Base-by-base conservation (phyloP, 2,797 vertebrate genomes). In the Centroberyx gerrardi region DNA sequence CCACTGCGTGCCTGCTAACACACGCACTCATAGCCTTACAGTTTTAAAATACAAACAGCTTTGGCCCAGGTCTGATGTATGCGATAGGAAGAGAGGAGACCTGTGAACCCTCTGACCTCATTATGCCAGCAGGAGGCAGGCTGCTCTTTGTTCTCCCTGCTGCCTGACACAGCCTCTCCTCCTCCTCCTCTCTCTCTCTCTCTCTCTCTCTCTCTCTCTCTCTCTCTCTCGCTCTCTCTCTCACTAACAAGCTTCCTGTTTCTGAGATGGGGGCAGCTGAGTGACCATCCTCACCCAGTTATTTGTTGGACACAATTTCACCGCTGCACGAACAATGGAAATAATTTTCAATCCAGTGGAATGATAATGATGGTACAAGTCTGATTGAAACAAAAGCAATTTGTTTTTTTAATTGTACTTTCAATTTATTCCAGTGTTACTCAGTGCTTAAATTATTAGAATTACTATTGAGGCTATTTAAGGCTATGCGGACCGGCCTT, bases 71-170 rank as follows among this genome's bases (percentile, higher is more conserved):
- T 70, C 80, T 81, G 78, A 87, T 78, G 72, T 71, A 60, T 61
- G 72, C 60, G 63, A 67, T 86, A 86, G 3, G 49, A 82, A 87
- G 60, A 80, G 72, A 84, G 52, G 66, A 78, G 83, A 85, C 86
- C 75, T 82, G 82, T 77, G 93, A 88, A 93, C 94, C 91, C 68
- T 73, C 83, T 95, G 95, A 96, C 95, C 95, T 96, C 95, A 96
- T 97, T 96, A 96, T 93, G 91, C 92, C 91, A 93, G 88, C 81
- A 81, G 87, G 84, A 88, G 88, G 85, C 82, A 9, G 84, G 66
- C 87, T 42, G 63, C 79, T 82, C 92, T 93, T 92, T 90, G 80
- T 93, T 86, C 87, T 92, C 59, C 55, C 74, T 55, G 75, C 72
- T 72, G 74, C 58, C 68, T 62, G 63, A 70, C 61, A 61, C 38